Evolutionary conservation across 2,888 invertebrate species (phyloP), one percentile per base, ranked within the genome.

Genomic region (Acleris laterana): DNA sequence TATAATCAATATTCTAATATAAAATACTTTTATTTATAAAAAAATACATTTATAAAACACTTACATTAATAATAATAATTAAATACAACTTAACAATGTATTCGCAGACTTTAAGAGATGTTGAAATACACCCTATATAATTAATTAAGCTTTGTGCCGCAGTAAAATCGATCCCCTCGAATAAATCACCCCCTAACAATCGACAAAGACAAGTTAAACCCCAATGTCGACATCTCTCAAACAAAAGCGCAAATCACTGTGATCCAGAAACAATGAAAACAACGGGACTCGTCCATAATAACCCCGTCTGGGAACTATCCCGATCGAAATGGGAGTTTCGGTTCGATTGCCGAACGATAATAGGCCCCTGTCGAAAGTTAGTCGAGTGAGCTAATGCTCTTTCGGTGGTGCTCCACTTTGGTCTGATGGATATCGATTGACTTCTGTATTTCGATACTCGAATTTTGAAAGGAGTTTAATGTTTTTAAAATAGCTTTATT

Each of bases 231-330:
- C 65, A 61, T 55, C 25, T 60, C 28, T 60, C 65, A 61, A 65
- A 65, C 65, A 65, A 65, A 65, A 56, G 65, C 60, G 32, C 65
- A 65, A 61, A 65, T 65, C 55, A 55, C 49, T 5, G 65, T 61
- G 55, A 65, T 65, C 50, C 60, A 6, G 5, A 32, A 61, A 65
- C 65, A 65, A 65, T 61, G 49, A 16, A 48, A 51, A 57, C 46
- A 50, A 55, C 57, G 46, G 56, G 19, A 65, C 50, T 55, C 28
- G 48, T 38, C 60, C 44, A 28, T 65, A 65, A 61, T 61, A 65
- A 61, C 53, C 64, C 57, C 48, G 48, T 59, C 55, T 42, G 20
- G 16, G 57, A 57, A 57, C 57, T 46, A 46, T 46, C 20, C 11
- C 22, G 25, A 25, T 49, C 32, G 49, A 19, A 59, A 59, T 49